Conservation (phyloP, 2,888 invertebrate species). For the Syritta pipiens region DNA sequence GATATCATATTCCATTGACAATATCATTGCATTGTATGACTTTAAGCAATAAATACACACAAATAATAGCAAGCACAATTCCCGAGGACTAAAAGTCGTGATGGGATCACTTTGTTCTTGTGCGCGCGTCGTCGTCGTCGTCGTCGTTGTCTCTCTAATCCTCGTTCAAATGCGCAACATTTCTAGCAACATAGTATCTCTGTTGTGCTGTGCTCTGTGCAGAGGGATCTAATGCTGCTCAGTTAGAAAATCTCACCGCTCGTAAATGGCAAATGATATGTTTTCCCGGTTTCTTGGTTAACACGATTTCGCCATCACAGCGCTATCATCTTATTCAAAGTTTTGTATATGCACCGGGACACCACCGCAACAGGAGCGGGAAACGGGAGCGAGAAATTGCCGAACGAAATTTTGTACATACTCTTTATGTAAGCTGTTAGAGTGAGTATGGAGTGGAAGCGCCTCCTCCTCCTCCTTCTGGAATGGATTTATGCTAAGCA, state of each 20-base stretch:
- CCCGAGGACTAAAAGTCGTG: constrained; percentile 65
- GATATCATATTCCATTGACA: constrained; percentile 47
- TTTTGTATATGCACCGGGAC: background rate
- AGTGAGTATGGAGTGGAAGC: background rate
- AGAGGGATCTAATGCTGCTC: constrained; percentile 32
- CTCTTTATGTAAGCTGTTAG: constrained; percentile 22
- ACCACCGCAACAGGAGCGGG: constrained; percentile 8
- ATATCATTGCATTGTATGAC: constrained; percentile 41
- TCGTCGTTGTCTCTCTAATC: constrained; percentile 50
- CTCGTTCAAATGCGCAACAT: constrained; percentile 37
- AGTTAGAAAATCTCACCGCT: constrained; percentile 50
- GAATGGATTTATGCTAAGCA: constrained; percentile 54
- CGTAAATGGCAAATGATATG: constrained; percentile 66
- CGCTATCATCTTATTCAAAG: constrained; percentile 41
- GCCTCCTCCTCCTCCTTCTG: constrained; percentile 32
- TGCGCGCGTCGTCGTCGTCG: too few relatives aligned
- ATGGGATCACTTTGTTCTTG: constrained; percentile 55
- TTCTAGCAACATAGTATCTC: constrained; percentile 26
- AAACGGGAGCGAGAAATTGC: constrained; percentile 52
- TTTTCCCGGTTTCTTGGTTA: constrained; percentile 64
- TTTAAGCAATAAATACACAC: constrained; percentile 49
- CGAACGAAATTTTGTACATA: too few relatives aligned
- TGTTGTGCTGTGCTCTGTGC: too few relatives aligned
- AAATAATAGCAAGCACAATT: constrained; percentile 50
- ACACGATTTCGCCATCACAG: constrained; percentile 68